Conservation (phyloP, 1,140 invertebrate genomes). For the Leguminivora glycinivorella region DNA sequence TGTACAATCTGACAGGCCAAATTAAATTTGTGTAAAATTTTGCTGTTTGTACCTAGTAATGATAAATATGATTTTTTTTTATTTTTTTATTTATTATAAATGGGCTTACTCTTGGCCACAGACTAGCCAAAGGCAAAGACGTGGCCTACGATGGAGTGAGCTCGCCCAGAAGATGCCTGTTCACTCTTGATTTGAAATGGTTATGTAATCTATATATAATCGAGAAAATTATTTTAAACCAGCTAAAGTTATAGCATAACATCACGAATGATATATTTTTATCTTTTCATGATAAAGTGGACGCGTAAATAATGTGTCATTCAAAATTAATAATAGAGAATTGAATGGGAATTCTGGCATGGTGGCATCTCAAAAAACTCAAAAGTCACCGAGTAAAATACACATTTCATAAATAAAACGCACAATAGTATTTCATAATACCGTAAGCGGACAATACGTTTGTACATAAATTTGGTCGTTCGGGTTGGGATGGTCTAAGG, state of each 20-base stretch:
- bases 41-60: too few species aligned
- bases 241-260: background rate
- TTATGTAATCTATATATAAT: too few species aligned
- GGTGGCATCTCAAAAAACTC: conserved; percentile 30
- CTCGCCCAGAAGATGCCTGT: too few species aligned
- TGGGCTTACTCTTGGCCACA: too few species aligned
- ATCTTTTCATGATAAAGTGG: background rate
- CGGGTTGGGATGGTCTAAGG: conserved; percentile 13
- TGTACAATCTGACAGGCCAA: too few species aligned
- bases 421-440: conserved; percentile 25
- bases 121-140: too few species aligned
- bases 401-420: conserved; percentile 29
- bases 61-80: too few species aligned
- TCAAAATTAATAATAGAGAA: conserved; percentile 6
- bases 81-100: too few species aligned
- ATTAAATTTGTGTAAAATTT: too few species aligned
- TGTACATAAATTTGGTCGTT: conserved; percentile 41
- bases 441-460: conserved; percentile 38
- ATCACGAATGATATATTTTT: background rate
- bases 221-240: too few species aligned
- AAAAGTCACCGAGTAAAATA: conserved; percentile 29
- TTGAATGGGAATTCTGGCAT: conserved; percentile 1
- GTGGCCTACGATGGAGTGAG: too few species aligned
- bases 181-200: too few species aligned
- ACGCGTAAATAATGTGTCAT: background rate